These are phyloP conservation scores for Suncus etruscus DNA, from an alignment of 2,113 vertebrate genomes.

Conservation along the genomic window DNA sequence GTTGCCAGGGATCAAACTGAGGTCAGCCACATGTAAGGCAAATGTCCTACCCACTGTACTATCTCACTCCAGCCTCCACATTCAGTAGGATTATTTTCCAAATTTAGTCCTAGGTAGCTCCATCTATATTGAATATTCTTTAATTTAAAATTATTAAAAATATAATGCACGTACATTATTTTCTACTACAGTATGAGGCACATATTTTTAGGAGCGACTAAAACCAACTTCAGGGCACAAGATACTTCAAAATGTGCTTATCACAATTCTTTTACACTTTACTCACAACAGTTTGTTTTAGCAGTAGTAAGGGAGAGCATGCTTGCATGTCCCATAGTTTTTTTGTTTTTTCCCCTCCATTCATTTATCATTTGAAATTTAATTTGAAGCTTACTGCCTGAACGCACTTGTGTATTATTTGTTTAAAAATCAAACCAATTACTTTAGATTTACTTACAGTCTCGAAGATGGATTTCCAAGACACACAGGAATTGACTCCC, in stretches of 20 bases:
- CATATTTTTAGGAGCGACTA: conserved; percentile 16
- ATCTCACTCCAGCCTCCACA: neutral
- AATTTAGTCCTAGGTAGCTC: conserved; percentile 8
- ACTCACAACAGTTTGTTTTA: conserved; percentile 21
- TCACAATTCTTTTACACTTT: neutral
- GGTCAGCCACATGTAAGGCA: too few relatives aligned
- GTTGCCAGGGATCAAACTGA: too few relatives aligned
- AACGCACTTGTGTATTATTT: conserved; percentile 86
- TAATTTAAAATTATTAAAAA: conserved; percentile 18
- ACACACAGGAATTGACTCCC: conserved; percentile 87
- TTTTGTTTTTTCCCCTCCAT: conserved; percentile 73
- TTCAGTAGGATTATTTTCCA: conserved; percentile 38
- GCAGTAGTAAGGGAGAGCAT: conserved; percentile 69
- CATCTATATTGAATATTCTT: conserved; percentile 46
- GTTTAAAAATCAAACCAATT: conserved; percentile 90
- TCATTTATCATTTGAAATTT: conserved; percentile 81
- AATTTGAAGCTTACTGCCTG: conserved; percentile 83
- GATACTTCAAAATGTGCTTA: neutral
- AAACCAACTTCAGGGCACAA: conserved; percentile 16
- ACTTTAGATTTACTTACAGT: conserved; percentile 99
- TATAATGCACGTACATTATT: conserved; percentile 27
- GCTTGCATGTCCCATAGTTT: conserved; percentile 86
- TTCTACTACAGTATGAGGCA: neutral
- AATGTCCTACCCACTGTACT: too few relatives aligned
- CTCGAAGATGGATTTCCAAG: conserved; percentile 96